Conservation (phyloP, 2,113 vertebrate genomes). For the Sminthopsis crassicaudata region DNA sequence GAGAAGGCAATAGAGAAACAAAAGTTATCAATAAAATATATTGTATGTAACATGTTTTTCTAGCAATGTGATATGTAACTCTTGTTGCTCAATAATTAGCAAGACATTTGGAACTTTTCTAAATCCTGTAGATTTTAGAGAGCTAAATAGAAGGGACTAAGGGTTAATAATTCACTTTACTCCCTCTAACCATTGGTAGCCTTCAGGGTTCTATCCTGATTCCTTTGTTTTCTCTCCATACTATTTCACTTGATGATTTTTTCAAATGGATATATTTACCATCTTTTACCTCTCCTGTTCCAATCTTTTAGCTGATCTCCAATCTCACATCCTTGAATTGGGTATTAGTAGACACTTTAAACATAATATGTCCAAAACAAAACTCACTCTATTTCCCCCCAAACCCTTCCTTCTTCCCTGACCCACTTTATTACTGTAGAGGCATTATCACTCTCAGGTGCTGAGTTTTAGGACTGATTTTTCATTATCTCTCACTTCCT, state of each 20-base stretch:
- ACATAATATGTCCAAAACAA: background rate
- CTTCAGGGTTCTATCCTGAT: background rate
- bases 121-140: background rate
- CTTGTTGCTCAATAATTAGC: slow-evolving; percentile 10
- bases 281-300: background rate
- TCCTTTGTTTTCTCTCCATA: background rate
- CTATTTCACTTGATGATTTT: background rate
- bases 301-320: background rate
- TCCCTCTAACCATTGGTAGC: background rate
- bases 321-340: background rate
- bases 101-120: background rate
- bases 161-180: too few species aligned
- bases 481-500: background rate
- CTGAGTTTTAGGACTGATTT: background rate
- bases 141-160: background rate
- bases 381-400: background rate
- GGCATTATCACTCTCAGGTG: background rate
- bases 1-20: background rate
- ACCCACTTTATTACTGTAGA: background rate
- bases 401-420: background rate
- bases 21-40: slow-evolving; percentile 11
- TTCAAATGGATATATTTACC: background rate
- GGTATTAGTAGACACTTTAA: background rate
- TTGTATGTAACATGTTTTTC: slow-evolving; percentile 11
- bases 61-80: slow-evolving; percentile 20